Base-by-base conservation (phyloP, 2,888 invertebrate genomes). In the Agonopterix alstromeriana region DNA sequence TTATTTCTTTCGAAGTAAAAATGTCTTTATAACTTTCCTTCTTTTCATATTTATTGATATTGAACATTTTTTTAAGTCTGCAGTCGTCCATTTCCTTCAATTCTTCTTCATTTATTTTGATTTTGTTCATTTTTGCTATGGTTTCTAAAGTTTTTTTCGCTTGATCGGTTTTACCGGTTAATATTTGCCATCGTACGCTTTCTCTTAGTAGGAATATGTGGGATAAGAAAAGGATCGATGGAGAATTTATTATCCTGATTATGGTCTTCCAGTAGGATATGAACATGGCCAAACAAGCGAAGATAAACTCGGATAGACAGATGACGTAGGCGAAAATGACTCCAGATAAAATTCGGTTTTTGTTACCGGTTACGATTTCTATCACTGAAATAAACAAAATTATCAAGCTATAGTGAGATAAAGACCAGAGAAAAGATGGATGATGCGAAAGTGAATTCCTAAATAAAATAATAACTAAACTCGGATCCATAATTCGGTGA, bases 111-210 rank as follows among this genome's bases (percentile, higher is more conserved):
- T 78, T 61, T 5, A 85, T 61, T 10, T 70, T 67, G 0, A 78
- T 57, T 12, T 77, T 78, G 49, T 86, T 86, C 7, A 55, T 61
- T 58, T 67, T 61, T 0, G 80, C 73, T 4, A 82, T 72, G 1
- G 57, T 42, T 43, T 67, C 57, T 17, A 85, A 48, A 1, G 69
- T 67, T 43, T 61, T 53, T 47, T 79, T 82, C 0, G 77, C 84
- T 49, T 71, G 55, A 10, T 74, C 65, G 1, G 66, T 60, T 61
- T 72, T 82, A 0, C 79, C 77, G 27, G 68, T 80, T 1, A 85
- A 55, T 1, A 86, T 70, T 48, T 73, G 76, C 86, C 87, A 87
- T 52, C 86, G 58, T 1, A 81, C 77, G 45, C 85, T 86, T 50
- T 87, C 86, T 42, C 64, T 63, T 8, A 82, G 40, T 1, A 82